Conservation (phyloP, 2,888 invertebrate species). For the Drosophila borealis region DNA sequence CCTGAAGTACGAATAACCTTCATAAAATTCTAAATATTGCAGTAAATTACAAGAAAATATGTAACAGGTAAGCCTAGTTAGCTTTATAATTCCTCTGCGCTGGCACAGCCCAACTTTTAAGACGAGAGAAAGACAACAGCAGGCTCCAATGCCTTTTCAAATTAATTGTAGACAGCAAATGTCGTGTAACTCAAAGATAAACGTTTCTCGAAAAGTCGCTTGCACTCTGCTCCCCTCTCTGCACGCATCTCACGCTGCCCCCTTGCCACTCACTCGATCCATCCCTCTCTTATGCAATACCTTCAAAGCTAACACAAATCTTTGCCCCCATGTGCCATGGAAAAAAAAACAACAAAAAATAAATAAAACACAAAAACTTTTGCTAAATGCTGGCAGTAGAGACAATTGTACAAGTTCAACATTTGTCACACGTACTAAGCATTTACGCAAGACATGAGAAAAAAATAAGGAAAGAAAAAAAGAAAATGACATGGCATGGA, state of each 20-base stretch:
- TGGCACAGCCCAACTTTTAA: constrained; percentile 1
- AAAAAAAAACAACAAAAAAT: constrained; percentile 5
- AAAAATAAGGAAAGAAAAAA: constrained; percentile 10
- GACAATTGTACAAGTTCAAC: constrained; percentile 76
- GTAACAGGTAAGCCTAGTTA: background rate
- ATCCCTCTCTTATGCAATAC: constrained; percentile 60
- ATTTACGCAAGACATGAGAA: constrained; percentile 46
- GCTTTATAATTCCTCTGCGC: background rate
- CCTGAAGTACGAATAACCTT: too few relatives aligned
- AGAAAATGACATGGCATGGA: constrained; percentile 53
- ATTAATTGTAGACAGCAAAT: constrained; percentile 74
- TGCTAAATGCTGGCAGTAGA: constrained; percentile 52
- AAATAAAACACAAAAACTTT: constrained; percentile 43
- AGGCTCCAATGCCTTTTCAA: constrained; percentile 58
- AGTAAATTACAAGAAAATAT: background rate
- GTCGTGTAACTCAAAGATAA: constrained; percentile 74
- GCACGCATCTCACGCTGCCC: background rate
- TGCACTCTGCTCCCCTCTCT: constrained; percentile 8
- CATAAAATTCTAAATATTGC: background rate
- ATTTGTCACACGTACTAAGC: constrained; percentile 73
- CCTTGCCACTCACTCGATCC: background rate
- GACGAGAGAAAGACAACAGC: constrained; percentile 19
- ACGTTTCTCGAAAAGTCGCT: constrained; percentile 57
- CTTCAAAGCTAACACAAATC: constrained; percentile 54
- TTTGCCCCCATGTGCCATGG: constrained; percentile 25